Conservation (phyloP, 2,888 invertebrate genomes). For the Cheilosia pagana region DNA sequence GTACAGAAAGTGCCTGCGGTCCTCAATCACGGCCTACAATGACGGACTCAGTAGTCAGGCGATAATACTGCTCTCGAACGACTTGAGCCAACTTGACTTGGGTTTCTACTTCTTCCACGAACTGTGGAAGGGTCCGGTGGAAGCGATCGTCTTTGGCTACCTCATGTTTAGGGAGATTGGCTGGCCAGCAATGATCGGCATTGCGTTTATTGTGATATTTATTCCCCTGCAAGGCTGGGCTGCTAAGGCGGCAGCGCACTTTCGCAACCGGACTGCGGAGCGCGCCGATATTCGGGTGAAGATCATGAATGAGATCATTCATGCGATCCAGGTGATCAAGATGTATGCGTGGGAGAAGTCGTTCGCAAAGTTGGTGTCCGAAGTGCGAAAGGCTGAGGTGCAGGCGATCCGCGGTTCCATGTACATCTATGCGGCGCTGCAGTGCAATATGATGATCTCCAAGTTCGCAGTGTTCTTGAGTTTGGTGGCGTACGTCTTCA, state of each 20-base stretch:
- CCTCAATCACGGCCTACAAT: slow-evolving; percentile 92
- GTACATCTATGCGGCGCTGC: slow-evolving; percentile 87
- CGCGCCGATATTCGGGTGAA: slow-evolving; percentile 93
- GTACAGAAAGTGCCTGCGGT: slow-evolving; percentile 87
- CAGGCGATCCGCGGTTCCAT: slow-evolving; percentile 87
- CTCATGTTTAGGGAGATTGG: slow-evolving; percentile 86
- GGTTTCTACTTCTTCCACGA: slow-evolving; percentile 95
- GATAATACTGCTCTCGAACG: slow-evolving; percentile 96
- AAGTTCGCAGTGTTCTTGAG: slow-evolving; percentile 91
- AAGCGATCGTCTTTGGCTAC: slow-evolving; percentile 82
- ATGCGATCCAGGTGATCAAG: slow-evolving; percentile 93
- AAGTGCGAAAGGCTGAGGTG: slow-evolving; percentile 89
- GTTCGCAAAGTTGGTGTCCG: slow-evolving; percentile 89
- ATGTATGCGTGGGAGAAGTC: slow-evolving; percentile 95
- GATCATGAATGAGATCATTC: slow-evolving; percentile 94
- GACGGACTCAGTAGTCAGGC: slow-evolving; percentile 91
- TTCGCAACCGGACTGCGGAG: slow-evolving; percentile 88
- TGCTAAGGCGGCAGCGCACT: slow-evolving; percentile 87
- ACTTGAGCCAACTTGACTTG: slow-evolving; percentile 96
- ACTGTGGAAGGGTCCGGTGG: slow-evolving; percentile 95
- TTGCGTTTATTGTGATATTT: slow-evolving; percentile 88
- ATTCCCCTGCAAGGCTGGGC: slow-evolving; percentile 90
- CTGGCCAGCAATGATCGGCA: slow-evolving; percentile 88
- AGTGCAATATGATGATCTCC: slow-evolving; percentile 90
- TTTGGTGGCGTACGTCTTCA: slow-evolving; percentile 87